Evolutionary conservation across 2,797 vertebrate species (phyloP), one percentile per base, ranked within the genome.

Genomic region (Perodicticus potto): DNA sequence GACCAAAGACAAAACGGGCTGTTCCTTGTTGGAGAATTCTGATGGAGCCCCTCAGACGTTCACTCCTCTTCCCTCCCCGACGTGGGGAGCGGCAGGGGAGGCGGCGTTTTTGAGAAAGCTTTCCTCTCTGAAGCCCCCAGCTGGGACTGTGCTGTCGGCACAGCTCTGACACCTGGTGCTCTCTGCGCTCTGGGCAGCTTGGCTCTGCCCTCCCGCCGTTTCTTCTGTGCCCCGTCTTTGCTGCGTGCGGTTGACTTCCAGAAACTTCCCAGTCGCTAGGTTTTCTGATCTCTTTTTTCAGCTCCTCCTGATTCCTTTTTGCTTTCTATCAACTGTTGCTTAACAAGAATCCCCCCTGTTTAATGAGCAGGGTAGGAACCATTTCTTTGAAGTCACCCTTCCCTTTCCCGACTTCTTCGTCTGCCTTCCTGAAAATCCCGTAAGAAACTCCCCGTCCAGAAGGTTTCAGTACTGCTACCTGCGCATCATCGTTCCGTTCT

Each of bases 31-130:
- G 72, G 43, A 73, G 27, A 72, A 22, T 80, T 34, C 70, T 83
- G 63, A 13, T 53, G n/a, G 86, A 22, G 20, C 37, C 72, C 19
- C 22, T 34, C 69, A 25, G 5, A 49, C 4, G 4, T 72, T 7
- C 10, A 7, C 29, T 29, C 19, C 0, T 25, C 32, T 4, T 19
- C 10, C 22, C 6, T 3, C 3, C 4, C 10, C 1, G 23, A 14
- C 70, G 10, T 19, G n/a, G 53, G 67, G 12, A n/a, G 3, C 29
- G 12, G 40, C 67, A 4, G 5, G 3, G n/a, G 77, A 72, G 40
- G 55, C n/a, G 27, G 22, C 23, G 7, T 63, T 83, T 70, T 80
- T 11, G 3, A 3, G 9, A 29, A 4, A 2, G 12, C 49, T 77
- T 89, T n/a, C 43, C 77, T 23, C 82, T 76, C 61, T 57, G 70